A percentile compares a stretch with the other conserved stretches of the same genome.
Conservation (phyloP, 1,140 invertebrate genomes). For the Drosophila triauraria region DNA sequence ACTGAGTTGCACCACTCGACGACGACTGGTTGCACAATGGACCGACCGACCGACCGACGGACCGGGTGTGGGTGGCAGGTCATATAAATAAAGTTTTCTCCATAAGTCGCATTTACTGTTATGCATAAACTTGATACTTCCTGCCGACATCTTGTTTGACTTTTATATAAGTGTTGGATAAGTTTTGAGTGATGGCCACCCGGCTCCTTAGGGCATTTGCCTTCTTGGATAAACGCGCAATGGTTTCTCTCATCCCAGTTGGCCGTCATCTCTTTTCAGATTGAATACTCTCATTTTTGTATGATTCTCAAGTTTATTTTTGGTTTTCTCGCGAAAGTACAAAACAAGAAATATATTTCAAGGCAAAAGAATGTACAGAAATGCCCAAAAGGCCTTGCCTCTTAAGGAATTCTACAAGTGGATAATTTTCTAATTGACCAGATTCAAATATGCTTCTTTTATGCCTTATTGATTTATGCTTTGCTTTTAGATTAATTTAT, state of each 20-base stretch:
- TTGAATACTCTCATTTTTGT: background rate
- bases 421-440: background rate
- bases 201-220: background rate
- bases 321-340: background rate
- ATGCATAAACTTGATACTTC: conserved; percentile 52
- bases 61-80: background rate
- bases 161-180: conserved; percentile 58
- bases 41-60: background rate
- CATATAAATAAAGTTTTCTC: conserved; percentile 36
- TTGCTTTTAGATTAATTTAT: background rate
- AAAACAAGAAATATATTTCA: conserved; percentile 46
- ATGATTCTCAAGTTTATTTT: conserved; percentile 47
- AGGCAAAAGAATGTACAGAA: conserved; percentile 15
- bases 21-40: conserved; percentile 46
- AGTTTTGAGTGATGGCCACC: conserved; percentile 9
- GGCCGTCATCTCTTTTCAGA: conserved; percentile 7
- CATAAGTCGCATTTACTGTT: conserved; percentile 62
- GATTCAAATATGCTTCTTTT: background rate
- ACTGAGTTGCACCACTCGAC: conserved; percentile 36
- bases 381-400: conserved; percentile 17
- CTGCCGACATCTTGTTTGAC: conserved; percentile 28
- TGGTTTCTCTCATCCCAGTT: conserved; percentile 5
- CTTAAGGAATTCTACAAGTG: background rate
- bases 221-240: conserved; percentile 5
- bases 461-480: background rate